Evolutionary conservation across 2,113 vertebrate species (phyloP), one percentile per base, ranked within the genome.

Genomic region (Cynocephalus volans): DNA sequence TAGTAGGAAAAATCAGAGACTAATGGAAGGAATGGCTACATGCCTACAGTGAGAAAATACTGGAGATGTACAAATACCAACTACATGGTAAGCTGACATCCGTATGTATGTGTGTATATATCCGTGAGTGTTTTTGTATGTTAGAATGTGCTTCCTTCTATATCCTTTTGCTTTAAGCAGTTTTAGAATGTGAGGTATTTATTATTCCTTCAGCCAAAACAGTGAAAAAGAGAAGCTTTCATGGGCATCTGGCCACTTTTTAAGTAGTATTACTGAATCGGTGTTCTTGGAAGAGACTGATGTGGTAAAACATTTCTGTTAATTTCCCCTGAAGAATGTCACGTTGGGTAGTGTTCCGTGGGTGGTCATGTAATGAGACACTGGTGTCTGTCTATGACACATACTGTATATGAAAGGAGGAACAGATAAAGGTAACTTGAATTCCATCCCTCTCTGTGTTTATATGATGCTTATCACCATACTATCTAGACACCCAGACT

Each of bases 361-460:
- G 98, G 97, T 98, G 98, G 97, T 80, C 98, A 97, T 86, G 94
- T 96, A 98, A 96, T 86, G 97, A 97, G 97, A 97, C 90, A 83
- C 98, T 98, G 98, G 95, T 97, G 95, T 98, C 96, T 98, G 97
- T 98, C 97, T 95, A 80, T 97, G 96, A 96, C 98, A 98, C 97
- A 91, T 98, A 94, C 88, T 97, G 97, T 97, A 87, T 96, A 93
- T 98, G 95, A 97, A 98, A 98, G 95, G 95, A 96, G 88, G 73
- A 56, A 19, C 7, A 98, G 98, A 98, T 97, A 97, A 98, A 97
- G 97, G 98, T 98, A 94, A 98, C 96, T 48, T 91, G 81, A 98
- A 98, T 97, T 98, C 97, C 97, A 97, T 75, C 95, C 89, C 45
- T 96, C 73, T 94, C 93, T 95, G 90, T 97, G 97, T 98, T 98